Evolutionary conservation across 2,888 invertebrate genomes (phyloP).

Genomic region (Micropterix aruncella): DNA sequence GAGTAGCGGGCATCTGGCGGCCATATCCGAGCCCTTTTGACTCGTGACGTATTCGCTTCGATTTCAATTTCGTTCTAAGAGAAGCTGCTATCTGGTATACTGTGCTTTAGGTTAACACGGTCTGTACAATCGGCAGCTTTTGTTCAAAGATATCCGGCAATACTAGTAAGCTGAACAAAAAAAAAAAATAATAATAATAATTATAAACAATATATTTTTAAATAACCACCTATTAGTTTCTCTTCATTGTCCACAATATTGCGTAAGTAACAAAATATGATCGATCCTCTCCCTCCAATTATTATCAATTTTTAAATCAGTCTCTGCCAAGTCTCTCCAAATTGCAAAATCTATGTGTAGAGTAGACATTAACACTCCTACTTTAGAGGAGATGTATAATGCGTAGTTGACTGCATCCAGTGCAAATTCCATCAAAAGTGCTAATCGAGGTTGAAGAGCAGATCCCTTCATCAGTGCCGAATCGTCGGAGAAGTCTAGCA

Average conservation of each 20-base stretch:
- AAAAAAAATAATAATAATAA: no score
- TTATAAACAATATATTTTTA: no score
- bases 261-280: conserved; percentile 17
- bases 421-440: conserved; percentile 17
- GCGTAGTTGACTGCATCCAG: conserved; percentile 18
- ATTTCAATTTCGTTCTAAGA: no score
- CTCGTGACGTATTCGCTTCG: no score
- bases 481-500: conserved; percentile 18
- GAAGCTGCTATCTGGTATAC: no score
- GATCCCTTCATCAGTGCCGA: conserved; percentile 18
- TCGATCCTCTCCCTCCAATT: conserved; percentile 10
- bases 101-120: no score
- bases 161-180: no score
- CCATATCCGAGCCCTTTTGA: no score
- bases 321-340: conserved; percentile 14
- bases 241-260: conserved; percentile 8
- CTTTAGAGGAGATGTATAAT: conserved; percentile 14
- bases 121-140: no score
- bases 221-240: conserved; percentile 1
- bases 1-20: no score
- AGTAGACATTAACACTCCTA: conserved; percentile 15
- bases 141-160: no score
- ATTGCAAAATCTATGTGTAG: conserved; percentile 16
- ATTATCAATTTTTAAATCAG: conserved; percentile 17
- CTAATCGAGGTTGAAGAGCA: conserved; percentile 19